Percentiles rank a stretch among this genome's conserved stretches.
Evolutionary conservation across 2,797 vertebrate genomes (phyloP).

Genomic region (Craterocephalus amniculus): DNA sequence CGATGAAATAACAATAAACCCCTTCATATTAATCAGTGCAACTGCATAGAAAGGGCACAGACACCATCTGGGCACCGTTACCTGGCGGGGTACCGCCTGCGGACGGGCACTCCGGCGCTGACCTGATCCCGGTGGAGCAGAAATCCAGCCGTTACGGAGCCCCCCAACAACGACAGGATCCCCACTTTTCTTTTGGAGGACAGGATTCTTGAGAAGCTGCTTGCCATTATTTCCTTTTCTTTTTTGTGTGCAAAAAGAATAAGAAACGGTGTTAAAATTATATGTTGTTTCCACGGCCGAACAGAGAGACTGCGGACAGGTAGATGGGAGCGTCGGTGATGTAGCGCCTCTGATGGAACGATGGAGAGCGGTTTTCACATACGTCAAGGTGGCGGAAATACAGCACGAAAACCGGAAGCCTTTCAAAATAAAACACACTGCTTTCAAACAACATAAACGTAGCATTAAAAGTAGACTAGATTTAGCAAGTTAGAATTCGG

Average conservation of each 20-base stretch:
- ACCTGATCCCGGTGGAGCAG: conserved; percentile 87
- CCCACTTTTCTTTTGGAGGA: conserved; percentile 81
- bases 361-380: not conserved
- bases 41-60: not conserved
- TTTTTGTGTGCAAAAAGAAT: not conserved
- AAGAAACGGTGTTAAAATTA: not conserved
- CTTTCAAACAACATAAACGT: too few relatives aligned
- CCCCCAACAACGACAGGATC: conserved; percentile 89
- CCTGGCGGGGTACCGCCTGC: conserved; percentile 93
- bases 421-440: conserved; percentile 46
- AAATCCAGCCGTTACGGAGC: conserved; percentile 87
- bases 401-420: not conserved
- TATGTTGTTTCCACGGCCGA: not conserved
- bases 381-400: conserved; percentile 9
- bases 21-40: not conserved
- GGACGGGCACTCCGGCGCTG: conserved; percentile 80
- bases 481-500: too few relatives aligned
- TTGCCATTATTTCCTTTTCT: conserved; percentile 78
- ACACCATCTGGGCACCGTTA: conserved; percentile 57
- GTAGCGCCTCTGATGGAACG: conserved; percentile 53
- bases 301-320: conserved; percentile 9
- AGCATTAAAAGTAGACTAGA: too few relatives aligned
- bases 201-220: conserved; percentile 88
- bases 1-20: not conserved
- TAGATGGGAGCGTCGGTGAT: conserved; percentile 22